Conservation (phyloP, 2,797 vertebrate species). For the Gouania willdenowi region DNA sequence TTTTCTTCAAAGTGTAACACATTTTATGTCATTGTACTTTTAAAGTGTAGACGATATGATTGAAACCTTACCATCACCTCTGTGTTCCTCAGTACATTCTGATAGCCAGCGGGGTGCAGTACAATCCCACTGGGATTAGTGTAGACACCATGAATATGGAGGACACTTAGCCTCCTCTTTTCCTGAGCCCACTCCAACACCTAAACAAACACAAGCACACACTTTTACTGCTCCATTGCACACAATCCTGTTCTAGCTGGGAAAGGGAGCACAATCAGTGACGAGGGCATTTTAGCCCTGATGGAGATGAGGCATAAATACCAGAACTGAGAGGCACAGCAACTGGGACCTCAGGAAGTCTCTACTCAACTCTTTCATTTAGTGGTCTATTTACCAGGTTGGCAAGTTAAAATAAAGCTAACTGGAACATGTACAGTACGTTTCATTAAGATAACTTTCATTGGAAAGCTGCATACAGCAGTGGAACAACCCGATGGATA, state of each 20-base stretch:
- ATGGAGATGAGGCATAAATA: constrained; percentile 73
- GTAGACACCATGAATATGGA: constrained; percentile 95
- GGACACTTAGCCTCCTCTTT: constrained; percentile 88
- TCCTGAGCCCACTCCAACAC: constrained; percentile 97
- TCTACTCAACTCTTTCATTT: background rate
- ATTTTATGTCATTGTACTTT: too few species aligned
- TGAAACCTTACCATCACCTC: constrained; percentile 97
- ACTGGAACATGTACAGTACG: background rate
- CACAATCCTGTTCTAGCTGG: constrained; percentile 69
- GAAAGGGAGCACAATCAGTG: constrained; percentile 45
- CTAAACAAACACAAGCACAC: constrained; percentile 60
- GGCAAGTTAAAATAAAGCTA: background rate
- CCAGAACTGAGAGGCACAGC: constrained; percentile 65
- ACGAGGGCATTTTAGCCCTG: constrained; percentile 61
- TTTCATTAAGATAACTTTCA: background rate
- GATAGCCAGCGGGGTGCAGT: constrained; percentile 93
- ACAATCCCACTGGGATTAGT: constrained; percentile 96
- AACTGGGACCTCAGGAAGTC: constrained; percentile 18
- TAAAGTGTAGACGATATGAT: too few species aligned
- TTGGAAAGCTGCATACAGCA: background rate
- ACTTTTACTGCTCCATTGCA: constrained; percentile 56
- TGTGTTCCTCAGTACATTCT: constrained; percentile 93
- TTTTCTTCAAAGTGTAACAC: too few species aligned
- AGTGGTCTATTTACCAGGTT: constrained; percentile 5
- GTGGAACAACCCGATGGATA: background rate